Percentiles rank a stretch among this genome's conserved stretches.
Conservation (phyloP, 2,888 invertebrate genomes). For the Hermodice carunculata region DNA sequence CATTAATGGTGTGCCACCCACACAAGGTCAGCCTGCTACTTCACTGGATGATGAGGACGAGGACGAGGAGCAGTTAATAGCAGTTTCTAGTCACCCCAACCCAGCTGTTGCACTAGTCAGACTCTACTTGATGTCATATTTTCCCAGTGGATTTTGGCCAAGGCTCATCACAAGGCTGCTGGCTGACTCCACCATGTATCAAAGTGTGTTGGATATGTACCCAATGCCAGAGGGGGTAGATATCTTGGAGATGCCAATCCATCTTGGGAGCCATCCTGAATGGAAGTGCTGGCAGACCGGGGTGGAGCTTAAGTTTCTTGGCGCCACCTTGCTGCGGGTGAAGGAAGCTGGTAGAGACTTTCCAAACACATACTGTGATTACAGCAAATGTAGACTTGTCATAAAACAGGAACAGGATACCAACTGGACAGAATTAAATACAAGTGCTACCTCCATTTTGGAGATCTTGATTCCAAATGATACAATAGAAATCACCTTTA, state of each 20-base stretch:
- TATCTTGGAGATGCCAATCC: conserved; percentile 2
- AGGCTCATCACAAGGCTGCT: conserved; percentile 91
- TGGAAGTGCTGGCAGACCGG: conserved; percentile 97
- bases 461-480: conserved; percentile 87
- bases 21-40: no score
- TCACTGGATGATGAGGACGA: no score
- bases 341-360: conserved; percentile 81
- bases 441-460: conserved; percentile 83
- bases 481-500: no score
- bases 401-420: conserved; percentile 80
- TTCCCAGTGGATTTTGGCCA: conserved; percentile 99
- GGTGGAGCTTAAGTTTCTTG: conserved; percentile 85
- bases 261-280: conserved; percentile 53
- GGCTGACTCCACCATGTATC: conserved; percentile 77
- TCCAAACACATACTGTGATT: conserved; percentile 72
- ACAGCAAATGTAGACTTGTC: conserved; percentile 68
- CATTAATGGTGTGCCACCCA: no score
- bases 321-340: conserved; percentile 84
- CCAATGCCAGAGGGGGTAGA: conserved; percentile 39
- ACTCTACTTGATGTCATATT: conserved; percentile 85
- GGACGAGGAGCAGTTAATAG: no score
- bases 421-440: conserved; percentile 86
- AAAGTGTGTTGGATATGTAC: conserved; percentile 69
- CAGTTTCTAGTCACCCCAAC: conserved; percentile 25
- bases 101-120: conserved; percentile 54